Evolutionary conservation across 1,140 invertebrate genomes (phyloP).

Genomic region (Macrobrachium nipponense): DNA sequence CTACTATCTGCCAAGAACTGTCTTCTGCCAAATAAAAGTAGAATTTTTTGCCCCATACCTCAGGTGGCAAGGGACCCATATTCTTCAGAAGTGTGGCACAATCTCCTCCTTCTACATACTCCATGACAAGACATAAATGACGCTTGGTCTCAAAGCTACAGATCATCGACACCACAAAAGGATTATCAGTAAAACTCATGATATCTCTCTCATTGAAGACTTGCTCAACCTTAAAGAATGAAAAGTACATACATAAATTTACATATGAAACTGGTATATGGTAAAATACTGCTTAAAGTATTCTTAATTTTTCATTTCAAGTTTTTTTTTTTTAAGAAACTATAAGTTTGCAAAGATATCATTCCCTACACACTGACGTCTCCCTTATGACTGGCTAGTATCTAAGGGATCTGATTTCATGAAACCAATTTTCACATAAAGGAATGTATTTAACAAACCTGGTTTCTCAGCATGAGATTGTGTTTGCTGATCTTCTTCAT

Average conservation of each 20-base stretch:
- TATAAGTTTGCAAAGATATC: too few species aligned
- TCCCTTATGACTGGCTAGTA: too few species aligned
- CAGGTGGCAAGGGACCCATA: constrained; percentile 93
- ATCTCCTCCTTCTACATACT: constrained; percentile 99
- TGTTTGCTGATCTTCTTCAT: constrained; percentile 99
- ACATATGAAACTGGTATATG: neutral
- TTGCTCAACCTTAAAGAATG: constrained; percentile 81
- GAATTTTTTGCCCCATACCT: constrained; percentile 97
- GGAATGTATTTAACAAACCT: constrained; percentile 68
- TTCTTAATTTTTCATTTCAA: neutral
- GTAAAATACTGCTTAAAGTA: neutral
- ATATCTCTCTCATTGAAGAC: constrained; percentile 99
- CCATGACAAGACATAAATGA: constrained; percentile 98
- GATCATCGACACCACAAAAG: constrained; percentile 99
- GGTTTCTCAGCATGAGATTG: constrained; percentile 96
- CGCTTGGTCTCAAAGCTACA: constrained; percentile 98
- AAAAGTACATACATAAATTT: neutral
- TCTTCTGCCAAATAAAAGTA: constrained; percentile 99
- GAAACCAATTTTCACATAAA: neutral
- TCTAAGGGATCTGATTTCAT: too few species aligned
- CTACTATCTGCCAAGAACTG: constrained; percentile 97
- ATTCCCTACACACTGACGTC: too few species aligned
- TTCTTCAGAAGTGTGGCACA: constrained; percentile 96
- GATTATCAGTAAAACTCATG: constrained; percentile 99
- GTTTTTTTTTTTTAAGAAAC: too few species aligned